Base-by-base conservation (phyloP, 1,140 invertebrate genomes). In the Plutomurus gul region DNA sequence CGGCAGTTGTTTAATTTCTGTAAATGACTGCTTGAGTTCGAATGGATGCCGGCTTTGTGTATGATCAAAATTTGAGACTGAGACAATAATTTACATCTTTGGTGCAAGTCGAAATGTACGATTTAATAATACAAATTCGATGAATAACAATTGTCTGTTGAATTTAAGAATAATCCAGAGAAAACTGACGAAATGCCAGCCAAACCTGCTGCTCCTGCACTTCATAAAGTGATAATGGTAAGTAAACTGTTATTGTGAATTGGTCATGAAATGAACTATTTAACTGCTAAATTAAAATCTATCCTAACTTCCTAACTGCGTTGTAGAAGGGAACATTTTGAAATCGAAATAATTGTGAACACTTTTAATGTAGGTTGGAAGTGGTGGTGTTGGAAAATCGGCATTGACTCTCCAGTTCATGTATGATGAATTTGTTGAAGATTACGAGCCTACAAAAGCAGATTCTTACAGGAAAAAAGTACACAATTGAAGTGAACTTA, bases 391-490 rank as follows among this genome's bases (percentile, higher is more conserved):
- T 76, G 98, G 98, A 84, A 99, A 99, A 90, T 99, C 97, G 46
- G 98, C 98, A 7, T 91, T 99, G 76, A 99, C 98, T 47, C 88
- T 99, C 82, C 98, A 99, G 88, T 99, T 99, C 86, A 99, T 99
- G 98, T 99, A 99, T 87, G 98, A 99, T 88, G 98, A 99, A 92
- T 99, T 99, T 89, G 96, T 99, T 3, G 97, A 99, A 89, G 97
- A 99, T 88, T 99, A 99, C 86, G 98, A 99, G 89, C 98, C 98
- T 65, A 99, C 98, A 46, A 99, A 99, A 89, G 98, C 98, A 40
- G 98, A 99, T 89, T 99, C 97, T 27, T 99, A 99, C 87, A 90
- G 98, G 83, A 99, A 99, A 89, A 98, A 98, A 89, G 94, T 83
- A 51, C 30, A 13, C 40, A 43, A 3, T 43, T 46, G 20, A 11